These are phyloP conservation scores for Galago senegalensis DNA, from an alignment of 2,797 vertebrate genomes.

Conservation along the genomic window DNA sequence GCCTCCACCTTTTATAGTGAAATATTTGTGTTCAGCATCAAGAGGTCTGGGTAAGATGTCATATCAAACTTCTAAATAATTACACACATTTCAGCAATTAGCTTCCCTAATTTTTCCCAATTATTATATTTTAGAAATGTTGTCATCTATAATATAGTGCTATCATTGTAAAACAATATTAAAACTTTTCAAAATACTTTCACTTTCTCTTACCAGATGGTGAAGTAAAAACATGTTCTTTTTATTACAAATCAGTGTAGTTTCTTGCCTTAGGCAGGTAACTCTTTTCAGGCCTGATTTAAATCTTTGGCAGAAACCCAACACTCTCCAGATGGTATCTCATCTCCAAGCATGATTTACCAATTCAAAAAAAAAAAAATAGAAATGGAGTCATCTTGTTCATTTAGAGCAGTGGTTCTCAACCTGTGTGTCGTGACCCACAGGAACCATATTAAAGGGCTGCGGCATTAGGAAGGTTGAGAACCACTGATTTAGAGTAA, in stretches of 20 bases:
- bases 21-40: not conserved
- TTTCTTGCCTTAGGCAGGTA: slow-evolving; percentile 76
- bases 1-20: not conserved
- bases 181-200: slow-evolving; percentile 60
- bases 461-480: no score
- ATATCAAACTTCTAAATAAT: slow-evolving; percentile 38
- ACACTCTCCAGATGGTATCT: slow-evolving; percentile 69
- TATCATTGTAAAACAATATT: slow-evolving; percentile 19
- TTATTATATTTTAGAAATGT: slow-evolving; percentile 33
- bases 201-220: slow-evolving; percentile 55
- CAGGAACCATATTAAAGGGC: no score
- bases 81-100: slow-evolving; percentile 51
- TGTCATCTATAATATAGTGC: not conserved
- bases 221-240: slow-evolving; percentile 51
- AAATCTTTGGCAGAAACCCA: slow-evolving; percentile 75
- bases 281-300: slow-evolving; percentile 64
- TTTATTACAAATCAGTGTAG: slow-evolving; percentile 15
- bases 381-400: slow-evolving; percentile 60
- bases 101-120: not conserved
- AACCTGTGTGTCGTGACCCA: no score
- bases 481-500: slow-evolving; percentile 20
- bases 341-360: slow-evolving; percentile 52
- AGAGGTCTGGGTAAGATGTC: slow-evolving; percentile 13
- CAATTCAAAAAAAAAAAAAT: slow-evolving; percentile 38
- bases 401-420: not conserved